These are phyloP conservation scores for Dolichallabes microphthalmus DNA, from an alignment of 2,113 vertebrate species.

Conservation along the genomic window DNA sequence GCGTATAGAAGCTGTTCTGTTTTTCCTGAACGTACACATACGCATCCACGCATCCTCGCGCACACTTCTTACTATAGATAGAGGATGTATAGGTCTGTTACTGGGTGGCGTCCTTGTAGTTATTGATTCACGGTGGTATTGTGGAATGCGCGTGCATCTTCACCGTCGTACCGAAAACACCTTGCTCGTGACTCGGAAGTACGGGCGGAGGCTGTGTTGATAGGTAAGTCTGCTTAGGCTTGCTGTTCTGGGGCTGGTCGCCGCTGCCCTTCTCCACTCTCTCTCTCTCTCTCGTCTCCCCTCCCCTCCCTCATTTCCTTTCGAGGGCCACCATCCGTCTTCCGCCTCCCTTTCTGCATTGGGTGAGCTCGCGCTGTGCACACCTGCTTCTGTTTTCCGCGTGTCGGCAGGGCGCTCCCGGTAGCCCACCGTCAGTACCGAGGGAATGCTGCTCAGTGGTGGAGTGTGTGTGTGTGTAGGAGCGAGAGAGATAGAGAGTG, in stretches of 20 bases:
- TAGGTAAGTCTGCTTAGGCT: constrained; percentile 36
- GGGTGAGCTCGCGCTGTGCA: constrained; percentile 44
- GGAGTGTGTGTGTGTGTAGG: not conserved
- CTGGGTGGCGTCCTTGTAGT: constrained; percentile 43
- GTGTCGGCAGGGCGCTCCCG: constrained; percentile 46
- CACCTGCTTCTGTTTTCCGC: constrained; percentile 53
- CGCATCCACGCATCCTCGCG: not conserved
- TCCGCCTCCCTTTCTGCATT: constrained; percentile 41
- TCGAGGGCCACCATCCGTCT: constrained; percentile 22
- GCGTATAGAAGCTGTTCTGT: constrained; percentile 55
- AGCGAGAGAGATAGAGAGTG: constrained; percentile 2
- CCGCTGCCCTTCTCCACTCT: not conserved
- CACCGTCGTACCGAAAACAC: constrained; percentile 17
- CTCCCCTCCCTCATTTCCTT: constrained; percentile 17
- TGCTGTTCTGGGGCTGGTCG: constrained; percentile 37
- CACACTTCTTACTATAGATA: not conserved
- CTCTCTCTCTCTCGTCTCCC: not conserved
- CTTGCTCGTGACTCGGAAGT: constrained; percentile 12
- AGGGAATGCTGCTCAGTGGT: constrained; percentile 13
- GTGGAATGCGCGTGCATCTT: constrained; percentile 54
- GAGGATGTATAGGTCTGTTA: not conserved
- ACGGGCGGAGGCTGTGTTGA: constrained; percentile 30
- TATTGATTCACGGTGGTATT: constrained; percentile 46
- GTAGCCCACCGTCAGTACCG: constrained; percentile 21
- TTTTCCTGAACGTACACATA: constrained; percentile 40